Evolutionary conservation across 2,888 invertebrate genomes (phyloP), one percentile per base, ranked within the genome.

Genomic region (Perithous albicinctus): DNA sequence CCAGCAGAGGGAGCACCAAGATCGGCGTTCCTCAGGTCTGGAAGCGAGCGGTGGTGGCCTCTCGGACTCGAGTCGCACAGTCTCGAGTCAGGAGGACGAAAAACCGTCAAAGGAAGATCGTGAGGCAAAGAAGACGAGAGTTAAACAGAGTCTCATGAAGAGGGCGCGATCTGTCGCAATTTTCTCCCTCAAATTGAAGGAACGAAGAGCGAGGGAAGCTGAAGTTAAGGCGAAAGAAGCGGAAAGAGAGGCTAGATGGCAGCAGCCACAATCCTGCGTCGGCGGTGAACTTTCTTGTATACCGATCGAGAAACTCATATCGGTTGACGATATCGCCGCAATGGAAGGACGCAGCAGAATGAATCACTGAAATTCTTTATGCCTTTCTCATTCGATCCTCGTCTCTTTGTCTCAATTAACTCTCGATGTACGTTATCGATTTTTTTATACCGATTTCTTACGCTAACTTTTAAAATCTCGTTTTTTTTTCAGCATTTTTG

Each of bases 201-300:
- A 96, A 88, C 94, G 96, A n/a, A 94, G 96, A 72, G 97, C 97
- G 75, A 93, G 96, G 35, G 97, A 97, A 89, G 97, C 97, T 0
- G 95, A 95, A 82, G 93, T 94, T 72, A 96, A 95, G 78, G 95
- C 95, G 32, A 95, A 95, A 79, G 95, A 95, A 80, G 94, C 94
- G 26, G 94, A 94, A 84, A 94, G 94, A 88, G 94, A 94, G 87
- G 94, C 94, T 20, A 95, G 95, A 92, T 93, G 88, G 90, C 92
- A 88, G 83, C 93, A 86, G 89, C 94, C 96, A 4, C 95, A 96
- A 0, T 95, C 95, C 7, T 95, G 95, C 92, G 94, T 95, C n/a
- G 97, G 97, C 6, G 97, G 97, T 7, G 97, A 97, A 91, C 93
- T 97, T 51, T 96, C 97, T 1, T 95, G 97, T 74, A 97, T 97